These are phyloP conservation scores for Orussus abietinus DNA, from an alignment of 1,140 invertebrate species.

Conservation along the genomic window DNA sequence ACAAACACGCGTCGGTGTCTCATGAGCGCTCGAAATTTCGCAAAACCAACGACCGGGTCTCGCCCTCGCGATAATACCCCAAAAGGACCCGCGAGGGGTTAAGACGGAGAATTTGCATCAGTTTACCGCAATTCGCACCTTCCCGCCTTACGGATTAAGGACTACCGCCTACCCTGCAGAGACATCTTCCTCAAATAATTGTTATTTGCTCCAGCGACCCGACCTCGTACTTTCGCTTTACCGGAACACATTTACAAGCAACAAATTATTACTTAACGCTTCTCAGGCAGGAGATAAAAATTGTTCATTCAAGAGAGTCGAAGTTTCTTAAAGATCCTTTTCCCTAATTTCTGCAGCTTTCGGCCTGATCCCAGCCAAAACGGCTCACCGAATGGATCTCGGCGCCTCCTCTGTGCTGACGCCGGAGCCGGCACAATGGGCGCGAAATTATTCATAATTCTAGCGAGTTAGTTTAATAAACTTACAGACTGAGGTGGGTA, in stretches of 20 bases:
- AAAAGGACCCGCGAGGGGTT: slow-evolving; percentile 10
- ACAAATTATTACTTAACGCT: background rate
- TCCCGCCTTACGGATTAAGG: slow-evolving; percentile 6
- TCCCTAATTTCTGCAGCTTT: background rate
- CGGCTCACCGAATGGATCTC: slow-evolving; percentile 6
- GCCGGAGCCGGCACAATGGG: slow-evolving; percentile 30
- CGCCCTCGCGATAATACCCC: too few relatives aligned
- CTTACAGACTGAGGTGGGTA: slow-evolving; percentile 35
- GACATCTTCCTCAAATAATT: too few relatives aligned
- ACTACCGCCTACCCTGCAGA: too few relatives aligned
- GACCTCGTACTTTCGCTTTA: background rate
- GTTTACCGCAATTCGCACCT: slow-evolving; percentile 6
- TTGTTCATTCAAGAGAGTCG: background rate
- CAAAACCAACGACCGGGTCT: slow-evolving; percentile 26
- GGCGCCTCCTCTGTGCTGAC: too few relatives aligned
- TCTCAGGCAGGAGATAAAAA: slow-evolving; percentile 1
- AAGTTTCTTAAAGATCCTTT: slow-evolving; percentile 4
- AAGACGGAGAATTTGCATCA: slow-evolving; percentile 13
- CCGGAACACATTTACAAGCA: background rate
- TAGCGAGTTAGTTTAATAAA: slow-evolving; percentile 41
- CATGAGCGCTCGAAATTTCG: slow-evolving; percentile 37
- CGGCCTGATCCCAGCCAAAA: slow-evolving; percentile 10
- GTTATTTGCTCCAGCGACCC: too few relatives aligned
- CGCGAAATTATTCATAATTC: slow-evolving; percentile 40
- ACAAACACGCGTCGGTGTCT: slow-evolving; percentile 38